phyloP scores from a whole-genome alignment of 2,888 invertebrate species.

The Iselma pallidipennis region DNA sequence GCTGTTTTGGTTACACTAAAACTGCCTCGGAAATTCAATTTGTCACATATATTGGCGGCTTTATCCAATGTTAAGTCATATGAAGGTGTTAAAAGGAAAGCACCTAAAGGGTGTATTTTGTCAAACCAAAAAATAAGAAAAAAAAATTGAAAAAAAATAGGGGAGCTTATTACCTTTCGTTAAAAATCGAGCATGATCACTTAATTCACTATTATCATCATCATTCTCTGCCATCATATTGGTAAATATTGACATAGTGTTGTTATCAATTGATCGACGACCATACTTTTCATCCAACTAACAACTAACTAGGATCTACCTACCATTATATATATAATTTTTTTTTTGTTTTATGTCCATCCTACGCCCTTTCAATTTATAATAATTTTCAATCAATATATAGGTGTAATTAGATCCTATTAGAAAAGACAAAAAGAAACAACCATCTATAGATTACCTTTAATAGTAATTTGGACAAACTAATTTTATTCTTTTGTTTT shows the following conservation, averaged over 20 bases:
- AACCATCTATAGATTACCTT: too few species aligned
- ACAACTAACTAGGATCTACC: background rate
- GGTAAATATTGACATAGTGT: slow-evolving; percentile 43
- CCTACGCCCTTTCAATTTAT: slow-evolving; percentile 27
- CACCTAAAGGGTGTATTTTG: slow-evolving; percentile 56
- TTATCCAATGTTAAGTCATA: slow-evolving; percentile 86
- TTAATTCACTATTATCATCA: slow-evolving; percentile 78
- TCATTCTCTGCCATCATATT: slow-evolving; percentile 66
- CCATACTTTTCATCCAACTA: slow-evolving; percentile 7
- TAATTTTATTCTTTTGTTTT: slow-evolving; percentile 4
- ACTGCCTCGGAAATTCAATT: slow-evolving; percentile 85
- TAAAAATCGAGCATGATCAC: slow-evolving; percentile 69
- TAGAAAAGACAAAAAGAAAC: too few species aligned
- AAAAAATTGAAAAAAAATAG: too few species aligned
- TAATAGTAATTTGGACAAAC: slow-evolving; percentile 1
- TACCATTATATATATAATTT: slow-evolving; percentile 12
- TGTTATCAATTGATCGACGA: slow-evolving; percentile 1
- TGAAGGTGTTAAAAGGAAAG: slow-evolving; percentile 83
- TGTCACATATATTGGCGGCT: slow-evolving; percentile 83
- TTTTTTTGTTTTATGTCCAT: background rate
- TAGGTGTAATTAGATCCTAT: slow-evolving; percentile 30
- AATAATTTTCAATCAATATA: slow-evolving; percentile 33
- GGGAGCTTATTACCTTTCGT: slow-evolving; percentile 67
- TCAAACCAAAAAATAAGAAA: too few species aligned
- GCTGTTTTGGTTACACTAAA: slow-evolving; percentile 87